Percentiles rank a stretch among this genome's conserved stretches.
Conservation (phyloP, 2,113 vertebrate species). For the Rhinoptilus africanus region DNA sequence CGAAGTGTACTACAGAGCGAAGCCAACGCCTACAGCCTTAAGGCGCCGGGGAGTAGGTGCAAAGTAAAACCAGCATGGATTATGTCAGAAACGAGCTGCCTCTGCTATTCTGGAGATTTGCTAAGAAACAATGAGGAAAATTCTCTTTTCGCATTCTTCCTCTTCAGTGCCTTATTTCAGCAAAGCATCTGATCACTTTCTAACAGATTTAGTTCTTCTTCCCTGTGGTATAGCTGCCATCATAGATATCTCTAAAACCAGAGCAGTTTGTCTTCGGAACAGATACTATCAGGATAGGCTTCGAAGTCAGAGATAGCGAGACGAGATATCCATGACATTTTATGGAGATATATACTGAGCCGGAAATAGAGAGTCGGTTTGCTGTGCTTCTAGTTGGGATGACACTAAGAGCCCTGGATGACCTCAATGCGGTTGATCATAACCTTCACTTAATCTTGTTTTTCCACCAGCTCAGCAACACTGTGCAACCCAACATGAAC, state of each 20-base stretch:
- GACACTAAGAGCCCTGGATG: neutral
- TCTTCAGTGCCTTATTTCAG: neutral
- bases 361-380: neutral
- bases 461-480: neutral
- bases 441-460: neutral
- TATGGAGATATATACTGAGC: neutral
- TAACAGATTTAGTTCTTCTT: neutral
- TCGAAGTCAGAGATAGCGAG: accelerated
- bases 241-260: neutral
- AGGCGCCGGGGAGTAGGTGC: neutral
- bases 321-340: neutral
- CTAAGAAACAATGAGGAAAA: neutral
- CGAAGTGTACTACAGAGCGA: neutral
- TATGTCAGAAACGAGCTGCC: neutral
- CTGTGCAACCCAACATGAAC: neutral
- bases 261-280: neutral
- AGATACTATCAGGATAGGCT: neutral
- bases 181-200: neutral
- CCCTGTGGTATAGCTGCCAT: neutral
- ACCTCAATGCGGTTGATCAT: neutral
- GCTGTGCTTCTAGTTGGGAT: neutral
- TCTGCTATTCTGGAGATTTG: neutral
- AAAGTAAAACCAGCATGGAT: neutral
- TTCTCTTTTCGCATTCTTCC: neutral
- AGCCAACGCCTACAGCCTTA: neutral